Evolutionary conservation across 2,797 vertebrate genomes (phyloP), one percentile per base, ranked within the genome.

Genomic region (Melopsittacus undulatus): DNA sequence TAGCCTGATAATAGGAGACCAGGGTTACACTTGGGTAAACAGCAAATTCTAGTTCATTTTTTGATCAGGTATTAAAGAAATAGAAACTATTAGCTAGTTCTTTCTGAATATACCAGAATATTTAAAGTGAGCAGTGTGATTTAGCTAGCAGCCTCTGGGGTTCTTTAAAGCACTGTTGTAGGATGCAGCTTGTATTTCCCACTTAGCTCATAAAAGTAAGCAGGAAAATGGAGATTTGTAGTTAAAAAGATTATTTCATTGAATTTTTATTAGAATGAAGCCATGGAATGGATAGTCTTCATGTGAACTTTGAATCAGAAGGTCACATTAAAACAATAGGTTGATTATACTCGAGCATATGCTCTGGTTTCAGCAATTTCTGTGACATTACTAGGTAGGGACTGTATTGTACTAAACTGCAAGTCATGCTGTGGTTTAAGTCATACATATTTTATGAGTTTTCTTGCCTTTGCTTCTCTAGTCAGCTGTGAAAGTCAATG

Each of bases 401-500:
- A 56, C 49, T 75, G 29, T 21, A 40, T 94, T 62, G 79, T 74
- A 78, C 76, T 59, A 79, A 95, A 86, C 80, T 94, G 79, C 72
- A 96, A 96, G 91, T 83, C n/a, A 49, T 95, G 75, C 54, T 72
- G 13, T 69, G 48, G 83, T 91, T 92, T 81, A 90, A 94, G 78
- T 42, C 34, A 79, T 92, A 52, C 11, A 72, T 64, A 78, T 92
- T 95, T 89, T 75, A 76, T 67, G 76, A 87, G 32, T 32, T 90
- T 89, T 79, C 51, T 81, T 90, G 56, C 80, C 68, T 62, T 83
- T 92, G 9, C 87, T 91, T 96, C 80, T 86, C 40, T 95, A 83
- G 49, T 92, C 93, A 93, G 36, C 87, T 49, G 70, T 94, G 91
- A 95, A 96, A 94, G 93, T 76, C 86, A 92, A 48, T n/a, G 36